These are phyloP conservation scores for Chlorops oryzae DNA, from an alignment of 1,140 invertebrate genomes.

Conservation along the genomic window DNA sequence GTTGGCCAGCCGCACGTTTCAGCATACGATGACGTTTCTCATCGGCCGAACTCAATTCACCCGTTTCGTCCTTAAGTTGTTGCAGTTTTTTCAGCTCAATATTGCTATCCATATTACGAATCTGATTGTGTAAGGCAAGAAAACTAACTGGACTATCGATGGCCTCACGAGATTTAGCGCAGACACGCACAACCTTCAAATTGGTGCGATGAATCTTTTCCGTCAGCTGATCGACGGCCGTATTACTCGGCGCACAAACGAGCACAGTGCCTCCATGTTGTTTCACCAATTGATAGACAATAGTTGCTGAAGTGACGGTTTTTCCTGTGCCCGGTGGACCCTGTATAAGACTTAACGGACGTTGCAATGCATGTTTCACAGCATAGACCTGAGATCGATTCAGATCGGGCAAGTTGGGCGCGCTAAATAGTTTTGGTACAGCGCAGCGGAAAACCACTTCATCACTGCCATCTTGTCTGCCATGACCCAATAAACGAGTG, in stretches of 20 bases:
- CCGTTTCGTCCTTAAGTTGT: constrained; percentile 94
- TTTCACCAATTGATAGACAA: constrained; percentile 96
- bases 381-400: constrained; percentile 98
- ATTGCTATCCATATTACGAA: constrained; percentile 85
- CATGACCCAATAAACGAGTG: constrained; percentile 88
- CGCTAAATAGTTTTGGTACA: constrained; percentile 93
- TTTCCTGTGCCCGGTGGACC: constrained; percentile 85
- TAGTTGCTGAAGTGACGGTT: constrained; percentile 98
- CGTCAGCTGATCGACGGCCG: constrained; percentile 97
- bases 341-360: constrained; percentile 96
- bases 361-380: constrained; percentile 96
- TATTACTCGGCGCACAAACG: constrained; percentile 98
- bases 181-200: constrained; percentile 92
- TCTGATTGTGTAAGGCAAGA: constrained; percentile 94
- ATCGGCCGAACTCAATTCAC: constrained; percentile 87
- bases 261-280: constrained; percentile 90
- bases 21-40: constrained; percentile 90
- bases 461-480: constrained; percentile 78
- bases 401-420: constrained; percentile 93
- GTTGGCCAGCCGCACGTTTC: constrained; percentile 87
- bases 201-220: constrained; percentile 98
- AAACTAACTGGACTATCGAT: constrained; percentile 98
- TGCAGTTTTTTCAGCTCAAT: constrained; percentile 92
- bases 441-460: constrained; percentile 82
- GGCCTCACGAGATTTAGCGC: constrained; percentile 96